A percentile compares a stretch with the other conserved stretches of the same genome.
These are phyloP conservation scores for Rousettus leschenaultii DNA, from an alignment of 2,113 vertebrate genomes.

Conservation along the genomic window DNA sequence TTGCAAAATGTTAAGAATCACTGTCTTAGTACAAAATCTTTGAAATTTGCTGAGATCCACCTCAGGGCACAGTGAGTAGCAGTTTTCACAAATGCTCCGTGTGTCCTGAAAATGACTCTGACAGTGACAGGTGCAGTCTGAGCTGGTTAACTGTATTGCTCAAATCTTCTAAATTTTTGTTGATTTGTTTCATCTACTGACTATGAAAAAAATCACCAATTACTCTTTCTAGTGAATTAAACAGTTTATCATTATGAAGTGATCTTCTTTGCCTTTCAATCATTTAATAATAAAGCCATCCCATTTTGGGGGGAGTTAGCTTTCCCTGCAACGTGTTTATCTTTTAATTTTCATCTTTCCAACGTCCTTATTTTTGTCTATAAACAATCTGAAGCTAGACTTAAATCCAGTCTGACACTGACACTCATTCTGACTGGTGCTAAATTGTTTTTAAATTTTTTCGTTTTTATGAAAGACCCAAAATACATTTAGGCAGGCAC, in stretches of 20 bases:
- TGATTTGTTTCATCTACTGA: background rate
- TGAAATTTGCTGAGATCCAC: background rate
- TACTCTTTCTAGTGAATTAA: background rate
- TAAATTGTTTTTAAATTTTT: background rate
- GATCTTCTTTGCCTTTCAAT: background rate
- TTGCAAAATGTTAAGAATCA: background rate
- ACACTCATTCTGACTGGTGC: background rate
- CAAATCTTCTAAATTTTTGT: background rate
- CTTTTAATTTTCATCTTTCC: background rate
- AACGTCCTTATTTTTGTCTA: background rate
- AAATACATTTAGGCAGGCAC: background rate
- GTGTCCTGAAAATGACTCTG: background rate
- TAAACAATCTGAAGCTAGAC: background rate
- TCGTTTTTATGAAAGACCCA: background rate
- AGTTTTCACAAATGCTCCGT: background rate
- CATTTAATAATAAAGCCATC: background rate
- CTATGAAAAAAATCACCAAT: background rate
- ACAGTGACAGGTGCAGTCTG: background rate
- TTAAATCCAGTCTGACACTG: background rate
- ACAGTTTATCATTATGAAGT: background rate
- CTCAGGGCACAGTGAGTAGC: background rate
- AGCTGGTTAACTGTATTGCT: background rate
- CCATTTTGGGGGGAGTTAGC: background rate
- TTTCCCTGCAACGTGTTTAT: background rate
- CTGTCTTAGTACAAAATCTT: background rate